Evolutionary conservation across 2,797 vertebrate genomes (phyloP).

Genomic region (Corythornis leucogaster): DNA sequence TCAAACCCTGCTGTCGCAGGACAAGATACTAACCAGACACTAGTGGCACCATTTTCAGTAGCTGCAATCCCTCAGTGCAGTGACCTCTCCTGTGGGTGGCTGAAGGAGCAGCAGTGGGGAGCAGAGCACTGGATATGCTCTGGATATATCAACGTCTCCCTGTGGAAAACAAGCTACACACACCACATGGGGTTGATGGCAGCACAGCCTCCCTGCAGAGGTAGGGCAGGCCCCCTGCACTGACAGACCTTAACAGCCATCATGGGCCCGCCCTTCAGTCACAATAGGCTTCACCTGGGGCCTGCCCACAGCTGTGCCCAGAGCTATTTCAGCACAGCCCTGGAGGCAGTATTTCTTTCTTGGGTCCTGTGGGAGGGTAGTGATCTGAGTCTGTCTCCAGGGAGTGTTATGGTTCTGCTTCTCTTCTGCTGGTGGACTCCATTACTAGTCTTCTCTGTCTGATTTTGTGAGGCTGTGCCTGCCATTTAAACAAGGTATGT

Average conservation of each 20-base stretch:
- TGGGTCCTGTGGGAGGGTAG: fast-evolving
- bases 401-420: fast-evolving
- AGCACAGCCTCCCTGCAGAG: background rate
- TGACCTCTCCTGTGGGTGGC: fast-evolving
- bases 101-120: fast-evolving
- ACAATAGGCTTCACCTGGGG: fast-evolving
- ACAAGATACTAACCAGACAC: fast-evolving
- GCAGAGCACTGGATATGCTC: fast-evolving
- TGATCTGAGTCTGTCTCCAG: fast-evolving
- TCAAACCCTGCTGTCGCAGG: fast-evolving
- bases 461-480: fast-evolving
- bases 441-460: fast-evolving
- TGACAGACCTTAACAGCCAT: fast-evolving
- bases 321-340: background rate
- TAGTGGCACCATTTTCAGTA: fast-evolving
- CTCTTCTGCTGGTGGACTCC: fast-evolving
- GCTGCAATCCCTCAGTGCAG: fast-evolving
- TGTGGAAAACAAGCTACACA: background rate
- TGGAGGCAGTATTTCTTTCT: fast-evolving
- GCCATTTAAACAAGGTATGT: fast-evolving
- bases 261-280: too few relatives aligned
- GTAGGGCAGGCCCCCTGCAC: fast-evolving
- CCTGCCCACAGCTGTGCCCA: fast-evolving
- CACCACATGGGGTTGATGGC: fast-evolving
- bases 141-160: fast-evolving